Evolutionary conservation across 1,140 invertebrate genomes (phyloP).

Genomic region (Micrasema longulum): DNA sequence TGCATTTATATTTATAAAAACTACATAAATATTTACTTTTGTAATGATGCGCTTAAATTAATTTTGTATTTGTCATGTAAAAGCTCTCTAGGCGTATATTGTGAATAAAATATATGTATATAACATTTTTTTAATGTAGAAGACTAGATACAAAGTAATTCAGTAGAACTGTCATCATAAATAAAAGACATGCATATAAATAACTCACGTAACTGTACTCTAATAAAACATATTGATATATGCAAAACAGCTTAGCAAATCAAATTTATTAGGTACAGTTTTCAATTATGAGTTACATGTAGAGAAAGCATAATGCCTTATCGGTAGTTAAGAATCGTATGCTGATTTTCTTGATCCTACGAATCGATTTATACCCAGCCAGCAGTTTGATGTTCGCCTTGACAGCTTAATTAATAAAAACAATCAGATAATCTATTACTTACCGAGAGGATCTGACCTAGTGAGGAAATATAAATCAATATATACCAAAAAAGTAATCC

Average conservation of each 20-base stretch:
- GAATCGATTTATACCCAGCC: conserved; percentile 1
- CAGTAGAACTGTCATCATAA: too few relatives aligned
- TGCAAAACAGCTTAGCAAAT: conserved; percentile 21
- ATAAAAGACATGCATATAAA: too few relatives aligned
- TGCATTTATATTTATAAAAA: not conserved
- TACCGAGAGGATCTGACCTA: not conserved
- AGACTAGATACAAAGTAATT: too few relatives aligned
- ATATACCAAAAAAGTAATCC: too few relatives aligned
- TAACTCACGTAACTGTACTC: too few relatives aligned
- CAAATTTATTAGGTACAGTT: conserved; percentile 31
- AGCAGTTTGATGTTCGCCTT: not conserved
- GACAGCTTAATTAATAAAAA: conserved; percentile 17
- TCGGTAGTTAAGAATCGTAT: not conserved
- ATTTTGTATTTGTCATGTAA: not conserved
- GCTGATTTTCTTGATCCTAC: conserved; percentile 3
- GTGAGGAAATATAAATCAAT: too few relatives aligned
- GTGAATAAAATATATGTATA: too few relatives aligned
- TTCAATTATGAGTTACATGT: conserved; percentile 30
- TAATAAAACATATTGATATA: not conserved
- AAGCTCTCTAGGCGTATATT: too few relatives aligned
- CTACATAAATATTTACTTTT: not conserved
- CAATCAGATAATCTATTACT: not conserved
- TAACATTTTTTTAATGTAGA: too few relatives aligned
- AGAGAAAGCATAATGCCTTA: conserved; percentile 19
- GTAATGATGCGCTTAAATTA: not conserved